These are phyloP conservation scores for Drosophila anomalata DNA, from an alignment of 2,888 invertebrate genomes.

Conservation along the genomic window DNA sequence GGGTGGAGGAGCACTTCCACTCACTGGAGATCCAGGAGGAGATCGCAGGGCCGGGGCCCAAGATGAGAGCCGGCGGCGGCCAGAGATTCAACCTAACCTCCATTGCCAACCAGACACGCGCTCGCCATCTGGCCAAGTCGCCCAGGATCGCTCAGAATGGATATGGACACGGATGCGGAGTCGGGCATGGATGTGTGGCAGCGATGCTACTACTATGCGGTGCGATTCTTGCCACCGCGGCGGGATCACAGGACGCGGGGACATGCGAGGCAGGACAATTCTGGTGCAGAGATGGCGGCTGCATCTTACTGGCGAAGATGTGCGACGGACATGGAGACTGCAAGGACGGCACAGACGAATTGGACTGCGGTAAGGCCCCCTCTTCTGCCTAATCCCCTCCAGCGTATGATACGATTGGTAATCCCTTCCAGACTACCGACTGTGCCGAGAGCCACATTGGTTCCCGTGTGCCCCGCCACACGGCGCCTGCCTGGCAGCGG, in stretches of 20 bases:
- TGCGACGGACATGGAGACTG: constrained; percentile 82
- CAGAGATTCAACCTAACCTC: constrained; percentile 33
- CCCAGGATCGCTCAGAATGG: not conserved
- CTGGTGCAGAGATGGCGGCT: constrained; percentile 84
- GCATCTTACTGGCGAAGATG: constrained; percentile 80
- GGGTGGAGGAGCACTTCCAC: constrained; percentile 6
- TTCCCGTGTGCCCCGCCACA: constrained; percentile 83
- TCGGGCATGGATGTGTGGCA: constrained; percentile 48
- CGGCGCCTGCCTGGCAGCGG: constrained; percentile 87
- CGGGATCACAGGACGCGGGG: constrained; percentile 49
- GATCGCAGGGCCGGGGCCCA: not conserved
- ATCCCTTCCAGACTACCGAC: constrained; percentile 66
- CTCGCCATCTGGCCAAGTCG: not conserved
- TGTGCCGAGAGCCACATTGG: constrained; percentile 82
- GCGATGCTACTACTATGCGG: constrained; percentile 63
- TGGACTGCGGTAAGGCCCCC: constrained; percentile 79
- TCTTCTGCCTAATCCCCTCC: not conserved
- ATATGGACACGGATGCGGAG: constrained; percentile 27
- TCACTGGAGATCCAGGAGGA: not conserved
- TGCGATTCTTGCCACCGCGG: constrained; percentile 60
- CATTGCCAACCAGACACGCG: constrained; percentile 18
- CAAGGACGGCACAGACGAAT: constrained; percentile 81
- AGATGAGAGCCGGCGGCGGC: constrained; percentile 2
- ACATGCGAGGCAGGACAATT: constrained; percentile 84
- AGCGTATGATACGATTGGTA: not conserved